Conservation (phyloP, 2,797 vertebrate genomes). For the Valencia hispanica region DNA sequence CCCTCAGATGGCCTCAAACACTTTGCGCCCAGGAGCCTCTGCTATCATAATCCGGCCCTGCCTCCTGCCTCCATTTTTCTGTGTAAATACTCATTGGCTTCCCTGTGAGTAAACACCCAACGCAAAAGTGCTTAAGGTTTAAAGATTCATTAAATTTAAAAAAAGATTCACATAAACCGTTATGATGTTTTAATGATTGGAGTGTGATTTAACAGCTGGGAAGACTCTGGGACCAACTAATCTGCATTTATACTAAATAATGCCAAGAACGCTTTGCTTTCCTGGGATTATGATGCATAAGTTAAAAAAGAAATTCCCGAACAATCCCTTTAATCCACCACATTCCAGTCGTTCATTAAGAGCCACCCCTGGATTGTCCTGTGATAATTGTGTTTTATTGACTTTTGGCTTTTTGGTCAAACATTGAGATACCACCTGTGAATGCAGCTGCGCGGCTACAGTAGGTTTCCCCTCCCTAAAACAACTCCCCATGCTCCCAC, state of each 20-base stretch:
- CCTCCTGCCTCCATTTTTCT: neutral
- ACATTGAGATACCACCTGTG: slow-evolving; percentile 67
- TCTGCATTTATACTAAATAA: neutral
- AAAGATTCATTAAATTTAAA: neutral
- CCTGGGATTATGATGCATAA: neutral
- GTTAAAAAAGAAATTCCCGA: neutral
- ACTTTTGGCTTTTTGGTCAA: slow-evolving; percentile 70
- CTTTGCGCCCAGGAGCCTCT: too few species aligned
- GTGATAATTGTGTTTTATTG: slow-evolving; percentile 79
- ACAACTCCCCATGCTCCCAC: neutral
- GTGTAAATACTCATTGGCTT: neutral
- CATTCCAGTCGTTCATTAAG: slow-evolving; percentile 67
- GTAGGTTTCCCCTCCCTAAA: slow-evolving; percentile 60
- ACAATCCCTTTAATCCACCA: slow-evolving; percentile 57
- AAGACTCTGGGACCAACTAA: neutral
- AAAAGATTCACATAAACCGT: neutral
- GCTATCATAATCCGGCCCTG: too few species aligned
- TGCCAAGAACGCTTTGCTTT: neutral
- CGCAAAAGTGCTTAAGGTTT: neutral
- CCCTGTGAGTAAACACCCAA: neutral
- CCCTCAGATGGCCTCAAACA: too few species aligned
- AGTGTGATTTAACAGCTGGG: neutral
- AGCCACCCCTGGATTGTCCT: slow-evolving; percentile 61
- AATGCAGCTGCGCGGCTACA: slow-evolving; percentile 71
- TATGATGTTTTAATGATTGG: neutral